These are phyloP conservation scores for Seira musarum DNA, from an alignment of 2,888 invertebrate genomes.

Conservation along the genomic window DNA sequence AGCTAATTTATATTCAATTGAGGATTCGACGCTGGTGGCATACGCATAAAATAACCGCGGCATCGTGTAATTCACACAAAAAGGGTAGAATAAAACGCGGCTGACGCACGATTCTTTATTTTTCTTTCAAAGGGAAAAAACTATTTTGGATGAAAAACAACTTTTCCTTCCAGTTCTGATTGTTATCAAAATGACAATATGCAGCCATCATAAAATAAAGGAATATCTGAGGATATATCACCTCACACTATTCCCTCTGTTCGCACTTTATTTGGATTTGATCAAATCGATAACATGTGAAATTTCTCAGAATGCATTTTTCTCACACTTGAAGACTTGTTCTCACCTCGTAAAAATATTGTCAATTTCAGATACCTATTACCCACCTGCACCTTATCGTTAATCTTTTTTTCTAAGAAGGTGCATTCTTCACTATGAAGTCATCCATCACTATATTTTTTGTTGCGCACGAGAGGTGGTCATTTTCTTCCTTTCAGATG, in stretches of 20 bases:
- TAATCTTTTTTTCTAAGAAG: neutral
- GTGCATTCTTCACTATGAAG: neutral
- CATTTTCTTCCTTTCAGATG: conserved; percentile 20
- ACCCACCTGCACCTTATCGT: neutral
- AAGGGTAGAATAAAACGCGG: too few relatives aligned
- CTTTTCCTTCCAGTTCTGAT: conserved; percentile 18
- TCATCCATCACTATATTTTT: neutral
- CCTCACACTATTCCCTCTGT: neutral
- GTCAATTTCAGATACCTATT: conserved; percentile 14
- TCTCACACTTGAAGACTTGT: conserved; percentile 18
- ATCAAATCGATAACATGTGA: neutral
- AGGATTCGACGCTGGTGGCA: neutral
- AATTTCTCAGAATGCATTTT: neutral
- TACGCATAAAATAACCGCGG: neutral
- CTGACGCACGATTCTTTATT: too few relatives aligned
- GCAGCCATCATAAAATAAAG: too few relatives aligned
- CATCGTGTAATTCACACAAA: neutral
- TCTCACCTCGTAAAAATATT: conserved; percentile 39
- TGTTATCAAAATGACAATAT: neutral
- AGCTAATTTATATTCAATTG: neutral
- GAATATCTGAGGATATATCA: neutral
- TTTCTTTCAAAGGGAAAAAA: too few relatives aligned
- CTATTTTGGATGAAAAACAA: neutral
- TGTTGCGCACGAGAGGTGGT: neutral
- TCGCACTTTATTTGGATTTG: neutral